phyloP scores from a whole-genome alignment of 2,888 invertebrate genomes.

The Caenorhabditis sp. region DNA sequence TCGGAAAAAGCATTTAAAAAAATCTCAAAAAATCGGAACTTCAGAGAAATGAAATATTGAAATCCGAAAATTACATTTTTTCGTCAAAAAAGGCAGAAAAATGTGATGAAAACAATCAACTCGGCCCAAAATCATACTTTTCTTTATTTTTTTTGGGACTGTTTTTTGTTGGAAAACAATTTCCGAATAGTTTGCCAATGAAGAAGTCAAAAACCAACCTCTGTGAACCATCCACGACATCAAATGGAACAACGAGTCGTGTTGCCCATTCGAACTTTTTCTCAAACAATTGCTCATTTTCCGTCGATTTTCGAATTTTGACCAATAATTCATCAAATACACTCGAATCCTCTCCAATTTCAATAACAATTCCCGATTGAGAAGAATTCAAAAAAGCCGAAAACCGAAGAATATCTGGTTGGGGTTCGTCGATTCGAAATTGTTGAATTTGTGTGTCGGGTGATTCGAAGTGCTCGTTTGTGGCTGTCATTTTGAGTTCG shows the following conservation, averaged over 20 bases:
- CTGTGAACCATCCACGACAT: too few relatives aligned
- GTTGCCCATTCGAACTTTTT: neutral
- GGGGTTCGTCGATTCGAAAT: neutral
- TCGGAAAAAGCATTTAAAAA: too few relatives aligned
- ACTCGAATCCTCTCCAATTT: constrained; percentile 7
- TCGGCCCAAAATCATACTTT: too few relatives aligned
- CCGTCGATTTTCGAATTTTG: neutral
- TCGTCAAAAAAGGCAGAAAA: too few relatives aligned
- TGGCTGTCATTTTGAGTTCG: constrained; percentile 38
- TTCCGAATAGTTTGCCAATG: too few relatives aligned
- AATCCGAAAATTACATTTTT: too few relatives aligned
- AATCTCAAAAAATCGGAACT: too few relatives aligned
- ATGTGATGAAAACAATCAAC: too few relatives aligned
- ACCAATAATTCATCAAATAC: constrained; percentile 24
- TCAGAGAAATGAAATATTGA: too few relatives aligned
- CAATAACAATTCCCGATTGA: constrained; percentile 12
- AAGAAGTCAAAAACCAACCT: too few relatives aligned
- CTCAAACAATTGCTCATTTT: neutral
- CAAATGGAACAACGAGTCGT: neutral
- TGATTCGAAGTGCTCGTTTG: constrained; percentile 38
- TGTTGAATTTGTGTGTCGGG: constrained; percentile 11
- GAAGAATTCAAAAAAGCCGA: constrained; percentile 8
- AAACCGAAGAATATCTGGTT: neutral
- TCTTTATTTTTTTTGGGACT: too few relatives aligned
- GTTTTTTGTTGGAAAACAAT: too few relatives aligned